Evolutionary conservation across 2,888 invertebrate species (phyloP), one percentile per base, ranked within the genome.

Genomic region (Baronia brevicornis): DNA sequence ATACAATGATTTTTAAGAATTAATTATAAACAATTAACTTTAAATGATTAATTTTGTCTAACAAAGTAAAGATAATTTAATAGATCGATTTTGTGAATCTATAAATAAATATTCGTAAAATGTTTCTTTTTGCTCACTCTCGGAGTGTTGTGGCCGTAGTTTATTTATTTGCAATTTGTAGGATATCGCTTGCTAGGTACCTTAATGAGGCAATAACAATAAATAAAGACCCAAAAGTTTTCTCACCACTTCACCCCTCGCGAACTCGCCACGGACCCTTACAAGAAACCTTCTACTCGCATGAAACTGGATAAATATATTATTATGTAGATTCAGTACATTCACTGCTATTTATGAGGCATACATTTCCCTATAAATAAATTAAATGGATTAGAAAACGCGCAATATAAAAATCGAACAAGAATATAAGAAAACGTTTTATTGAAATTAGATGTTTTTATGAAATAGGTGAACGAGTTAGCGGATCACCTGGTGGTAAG

Each of bases 121-220:
- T 60, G 63, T 53, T 54, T 52, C 52, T 51, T 56, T 60, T 62
- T 69, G 64, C 60, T 66, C 67, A 73, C 73, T 69, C 65, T 53
- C 49, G 54, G 60, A 66, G 64, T 60, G 67, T 63, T 58, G 36
- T 31, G 59, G 55, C 37, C 40, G 63, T 51, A 65, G 69, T 75
- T 71, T 79, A 80, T 82, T 78, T 80, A 80, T 79, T 77, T 70
- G 78, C 72, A 80, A 82, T 82, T 79, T 78, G 82, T 78, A 66
- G 77, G 71, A 75, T 80, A 84, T 84, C 78, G 77, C 66, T 71
- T 70, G 65, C 70, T 75, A 72, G 70, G 73, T 68, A 74, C 75
- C 75, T 75, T 84, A 84, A 84, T 82, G 82, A 82, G 79, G 80
- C 65, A 78, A 84, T 84, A 84, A 84, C 82, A 80, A 82, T 84